Evolutionary conservation across 2,888 invertebrate genomes (phyloP), one percentile per base, ranked within the genome.

Genomic region (Rotaria macrura): DNA sequence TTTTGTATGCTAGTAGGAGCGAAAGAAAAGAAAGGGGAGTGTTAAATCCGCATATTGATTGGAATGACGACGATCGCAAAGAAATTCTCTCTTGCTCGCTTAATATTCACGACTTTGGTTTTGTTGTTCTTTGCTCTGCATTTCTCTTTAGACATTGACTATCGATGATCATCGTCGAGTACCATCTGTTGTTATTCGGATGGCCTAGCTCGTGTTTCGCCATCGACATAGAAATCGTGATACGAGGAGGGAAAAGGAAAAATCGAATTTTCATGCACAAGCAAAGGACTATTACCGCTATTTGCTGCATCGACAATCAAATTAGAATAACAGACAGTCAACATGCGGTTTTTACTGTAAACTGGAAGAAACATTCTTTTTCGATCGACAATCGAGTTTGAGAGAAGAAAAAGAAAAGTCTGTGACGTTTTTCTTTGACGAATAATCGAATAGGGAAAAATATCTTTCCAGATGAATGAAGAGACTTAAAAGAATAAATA

Each of bases 21-120:
- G 34, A 65, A 65, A 38, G 12, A 25, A 57, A 12, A 14, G 9
- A n/a, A n/a, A 57, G 34, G 34, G 34, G 34, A 65, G 65, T 65
- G 65, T 65, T 65, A 65, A 65, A 65, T 65, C 65, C 65, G 20
- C 65, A 65, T 65, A 65, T 34, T 65, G 34, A 65, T 65, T 65
- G 65, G 34, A 34, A 65, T 14, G 65, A 34, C 65, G 65, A 29
- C 23, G 52, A 52, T 20, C 7, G 34, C 14, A 65, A 34, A 9
- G 20, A 65, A 65, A 65, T 25, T 65, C 54, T 54, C 54, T 54
- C 54, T 54, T 23, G 3, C 17, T 49, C 49, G 54, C 25, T 54
- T 38, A 29, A 65, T 34, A 65, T 65, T 34, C 65, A 65, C 34
- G 29, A 20, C 17, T 65, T 25, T 9, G 17, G 14, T 29, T 38